Base-by-base conservation (phyloP, 2,888 invertebrate genomes). In the Pediacus dermestoides region DNA sequence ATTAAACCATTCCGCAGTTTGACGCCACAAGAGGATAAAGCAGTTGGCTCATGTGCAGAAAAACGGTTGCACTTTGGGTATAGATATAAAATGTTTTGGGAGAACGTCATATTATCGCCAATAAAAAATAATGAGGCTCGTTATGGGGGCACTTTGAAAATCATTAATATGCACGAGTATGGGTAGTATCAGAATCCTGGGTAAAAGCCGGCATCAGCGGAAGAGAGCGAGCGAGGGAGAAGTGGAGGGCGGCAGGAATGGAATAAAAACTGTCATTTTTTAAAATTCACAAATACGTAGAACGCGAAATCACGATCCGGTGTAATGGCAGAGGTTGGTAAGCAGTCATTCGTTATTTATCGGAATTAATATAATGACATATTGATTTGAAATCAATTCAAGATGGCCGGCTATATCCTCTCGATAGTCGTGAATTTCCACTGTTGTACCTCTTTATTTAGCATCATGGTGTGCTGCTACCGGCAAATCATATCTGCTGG, bases 331-430 rank as follows among this genome's bases (percentile, higher is more conserved):
- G 47, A 49, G 46, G 50, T 53, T 52, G 50, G 52, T 52, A 49
- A 53, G 51, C 53, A 49, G 48, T 43, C 53, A 55, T 53, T 57
- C 52, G 52, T 53, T 53, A 56, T 55, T 63, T 60, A 63, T 63
- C 61, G 53, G 63, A 63, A 63, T 62, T 63, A 61, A 62, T 63
- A 61, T 64, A 64, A 64, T 64, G 63, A 63, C 61, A 61, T 63
- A 64, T 64, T 59, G 64, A 64, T 63, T 58, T 44, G 52, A 60
- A 60, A 64, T 61, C 61, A 60, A 61, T 61, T 61, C 63, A 63
- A 63, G 53, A 54, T 56, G 56, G 54, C 50, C 45, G 56, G 37
- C n/a, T n/a, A n/a, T n/a, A n/a, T n/a, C n/a, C n/a, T n/a, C n/a
- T n/a, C n/a, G n/a, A n/a, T 46, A 44, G 47, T 52, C 45, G 39